phyloP scores from a whole-genome alignment of 1,140 invertebrate genomes.

The Drusus annulatus region DNA sequence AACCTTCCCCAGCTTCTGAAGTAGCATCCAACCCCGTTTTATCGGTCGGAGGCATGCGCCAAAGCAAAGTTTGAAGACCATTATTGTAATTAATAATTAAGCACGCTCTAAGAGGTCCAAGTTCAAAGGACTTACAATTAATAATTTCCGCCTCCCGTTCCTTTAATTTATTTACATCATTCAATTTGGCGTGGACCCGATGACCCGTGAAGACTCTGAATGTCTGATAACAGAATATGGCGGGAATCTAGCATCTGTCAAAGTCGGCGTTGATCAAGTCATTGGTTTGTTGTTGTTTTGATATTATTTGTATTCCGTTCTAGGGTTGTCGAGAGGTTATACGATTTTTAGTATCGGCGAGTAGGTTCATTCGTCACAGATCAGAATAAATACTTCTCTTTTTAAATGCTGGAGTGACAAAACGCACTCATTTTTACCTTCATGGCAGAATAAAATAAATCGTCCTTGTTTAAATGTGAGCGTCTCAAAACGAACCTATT shows the following conservation, averaged over 20 bases:
- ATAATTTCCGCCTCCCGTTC: not conserved
- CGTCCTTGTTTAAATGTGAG: too few species aligned
- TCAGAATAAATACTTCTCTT: too few species aligned
- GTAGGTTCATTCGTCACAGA: too few species aligned
- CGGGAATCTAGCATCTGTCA: not conserved
- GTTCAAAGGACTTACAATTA: slow-evolving; percentile 13
- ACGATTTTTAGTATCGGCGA: not conserved
- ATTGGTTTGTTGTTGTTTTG: slow-evolving; percentile 12
- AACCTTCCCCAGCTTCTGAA: too few species aligned
- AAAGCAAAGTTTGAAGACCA: too few species aligned
- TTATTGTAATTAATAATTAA: too few species aligned
- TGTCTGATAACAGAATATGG: not conserved
- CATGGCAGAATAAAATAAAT: too few species aligned
- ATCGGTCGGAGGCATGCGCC: too few species aligned
- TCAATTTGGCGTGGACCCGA: not conserved
- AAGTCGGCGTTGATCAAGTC: slow-evolving; percentile 1
- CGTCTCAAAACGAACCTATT: too few species aligned
- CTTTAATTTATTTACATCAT: not conserved
- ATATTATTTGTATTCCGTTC: not conserved
- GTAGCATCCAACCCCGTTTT: too few species aligned
- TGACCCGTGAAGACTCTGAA: not conserved
- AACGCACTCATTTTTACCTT: too few species aligned
- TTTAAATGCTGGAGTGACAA: too few species aligned
- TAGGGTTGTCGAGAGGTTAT: not conserved
- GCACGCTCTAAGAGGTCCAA: not conserved